Base-by-base conservation (phyloP, 2,888 invertebrate genomes). In the Drosophila kambysellisi region DNA sequence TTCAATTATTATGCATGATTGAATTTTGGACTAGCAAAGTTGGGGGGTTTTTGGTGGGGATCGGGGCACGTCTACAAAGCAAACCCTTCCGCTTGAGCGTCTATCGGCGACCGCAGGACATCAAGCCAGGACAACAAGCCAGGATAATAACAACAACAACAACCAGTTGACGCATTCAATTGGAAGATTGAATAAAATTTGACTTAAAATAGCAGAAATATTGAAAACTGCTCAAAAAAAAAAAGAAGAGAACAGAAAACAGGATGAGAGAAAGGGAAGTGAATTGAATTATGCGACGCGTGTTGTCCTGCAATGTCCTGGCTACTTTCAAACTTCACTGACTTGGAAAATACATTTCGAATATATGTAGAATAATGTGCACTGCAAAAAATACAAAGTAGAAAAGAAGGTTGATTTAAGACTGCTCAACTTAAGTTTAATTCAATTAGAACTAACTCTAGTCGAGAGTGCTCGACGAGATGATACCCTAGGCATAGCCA, bases 151-250 rank as follows among this genome's bases (percentile, higher is more conserved):
- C 35, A 46, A 48, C 46, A 64, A 46, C 15, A 25, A 46, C 4
- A 46, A 25, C 46, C 67, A 52, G 54, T 39, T 53, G 51, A 51
- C 56, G 73, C 90, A 92, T 79, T 92, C 93, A 91, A 85, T 91
- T 92, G 92, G 93, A 92, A 92, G 93, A 92, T 92, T 92, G 92
- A 92, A 92, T 92, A 92, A 92, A 92, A 92, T 92, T 92, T 92
- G 92, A 84, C 89, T 92, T 90, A 83, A 88, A 88, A 85, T 89
- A 76, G 74, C 72, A 69, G 53, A 76, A 91, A 88, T 91, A 91
- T 90, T 91, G 81, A 84, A 91, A 90, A 82, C 88, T 78, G 76
- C 50, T 59, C 50, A 17, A 25, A 33, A 15, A n/a, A 5, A n/a
- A 11, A 25, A 33, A 15, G 17, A 5, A n/a, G 8, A 25, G 25